Conservation (phyloP, 1,140 invertebrate species). For the Neodiprion virginianus region DNA sequence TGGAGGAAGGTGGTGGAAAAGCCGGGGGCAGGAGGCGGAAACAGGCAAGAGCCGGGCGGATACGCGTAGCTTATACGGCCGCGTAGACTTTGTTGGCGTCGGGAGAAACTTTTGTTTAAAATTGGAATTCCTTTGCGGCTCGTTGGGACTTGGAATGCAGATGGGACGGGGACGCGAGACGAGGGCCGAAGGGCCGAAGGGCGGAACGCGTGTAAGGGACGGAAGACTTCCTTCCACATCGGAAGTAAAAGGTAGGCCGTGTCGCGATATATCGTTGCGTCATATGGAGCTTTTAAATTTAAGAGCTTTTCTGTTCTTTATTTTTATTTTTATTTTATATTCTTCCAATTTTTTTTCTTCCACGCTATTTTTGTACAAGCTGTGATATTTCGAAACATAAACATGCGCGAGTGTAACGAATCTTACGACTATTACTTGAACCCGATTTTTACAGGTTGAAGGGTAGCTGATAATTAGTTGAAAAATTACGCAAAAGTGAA, state of each 20-base stretch:
- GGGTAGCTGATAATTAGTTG: too few species aligned
- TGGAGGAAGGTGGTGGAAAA: conserved; percentile 12
- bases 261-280: conserved; percentile 41
- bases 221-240: conserved; percentile 18
- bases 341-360: too few species aligned
- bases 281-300: conserved; percentile 26
- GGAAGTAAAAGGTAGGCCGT: conserved; percentile 30
- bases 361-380: too few species aligned
- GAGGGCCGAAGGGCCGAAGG: conserved; percentile 12
- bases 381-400: too few species aligned
- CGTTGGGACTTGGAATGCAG: conserved; percentile 53
- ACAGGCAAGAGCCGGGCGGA: conserved; percentile 8
- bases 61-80: conserved; percentile 18
- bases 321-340: too few species aligned
- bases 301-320: too few species aligned
- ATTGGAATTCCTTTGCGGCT: conserved; percentile 57
- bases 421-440: too few species aligned
- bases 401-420: too few species aligned
- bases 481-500: too few species aligned
- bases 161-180: conserved; percentile 41
- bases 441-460: too few species aligned
- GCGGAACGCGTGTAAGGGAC: conserved; percentile 15
- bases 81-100: conserved; percentile 43
- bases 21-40: not conserved
- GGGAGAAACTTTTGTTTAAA: conserved; percentile 55